Conservation (phyloP, 2,888 invertebrate species). For the Gryllus longicercus region DNA sequence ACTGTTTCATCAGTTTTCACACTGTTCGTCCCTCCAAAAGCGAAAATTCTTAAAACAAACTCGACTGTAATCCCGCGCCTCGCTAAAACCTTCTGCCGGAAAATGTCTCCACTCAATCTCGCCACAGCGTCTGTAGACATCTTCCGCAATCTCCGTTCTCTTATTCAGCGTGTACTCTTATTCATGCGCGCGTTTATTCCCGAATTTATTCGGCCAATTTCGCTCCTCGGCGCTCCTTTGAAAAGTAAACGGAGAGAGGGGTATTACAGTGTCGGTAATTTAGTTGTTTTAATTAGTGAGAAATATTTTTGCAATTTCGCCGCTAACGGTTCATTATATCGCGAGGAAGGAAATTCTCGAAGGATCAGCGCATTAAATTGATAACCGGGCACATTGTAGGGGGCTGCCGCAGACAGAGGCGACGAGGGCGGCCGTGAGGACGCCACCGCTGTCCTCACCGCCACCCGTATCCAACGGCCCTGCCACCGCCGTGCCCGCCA, state of each 20-base stretch:
- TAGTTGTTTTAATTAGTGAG: conserved; percentile 17
- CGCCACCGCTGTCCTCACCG: background rate
- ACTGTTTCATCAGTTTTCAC: too few species aligned
- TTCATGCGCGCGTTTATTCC: background rate
- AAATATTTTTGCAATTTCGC: conserved; percentile 11
- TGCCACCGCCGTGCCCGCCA: background rate
- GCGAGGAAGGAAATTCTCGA: conserved; percentile 17
- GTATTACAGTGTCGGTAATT: conserved; percentile 17
- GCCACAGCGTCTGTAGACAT: background rate
- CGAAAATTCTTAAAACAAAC: too few species aligned
- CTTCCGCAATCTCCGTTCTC: background rate
- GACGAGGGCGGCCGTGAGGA: background rate
- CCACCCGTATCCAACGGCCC: background rate
- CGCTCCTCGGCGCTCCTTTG: background rate
- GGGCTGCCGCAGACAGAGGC: background rate
- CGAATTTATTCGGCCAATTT: background rate
- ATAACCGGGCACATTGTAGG: conserved; percentile 6
- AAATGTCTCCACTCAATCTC: background rate
- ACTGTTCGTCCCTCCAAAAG: too few species aligned
- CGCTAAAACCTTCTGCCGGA: background rate
- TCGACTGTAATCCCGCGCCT: background rate
- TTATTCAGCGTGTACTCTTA: background rate
- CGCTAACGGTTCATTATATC: conserved; percentile 17
- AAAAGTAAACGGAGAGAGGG: background rate
- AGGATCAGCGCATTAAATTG: conserved; percentile 17